phyloP scores from a whole-genome alignment of 2,888 invertebrate species.

The Dinocampus coccinellae region DNA sequence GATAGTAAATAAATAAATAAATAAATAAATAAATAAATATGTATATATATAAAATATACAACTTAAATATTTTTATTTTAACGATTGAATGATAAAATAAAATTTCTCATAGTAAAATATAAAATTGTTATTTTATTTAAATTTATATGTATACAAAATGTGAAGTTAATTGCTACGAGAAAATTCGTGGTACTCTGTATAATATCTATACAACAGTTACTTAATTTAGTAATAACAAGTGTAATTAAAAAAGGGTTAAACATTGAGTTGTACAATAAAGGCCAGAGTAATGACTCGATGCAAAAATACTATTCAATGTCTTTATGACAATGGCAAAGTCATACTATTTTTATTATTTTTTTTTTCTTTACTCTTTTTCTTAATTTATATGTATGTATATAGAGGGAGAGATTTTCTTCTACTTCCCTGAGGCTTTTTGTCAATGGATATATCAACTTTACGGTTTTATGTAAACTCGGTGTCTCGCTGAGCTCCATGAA shows the following conservation, averaged over 20 bases:
- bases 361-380: slow-evolving; percentile 35
- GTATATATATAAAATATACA: too few species aligned
- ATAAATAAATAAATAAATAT: too few species aligned
- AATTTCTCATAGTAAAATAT: background rate
- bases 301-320: slow-evolving; percentile 62
- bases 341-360: background rate
- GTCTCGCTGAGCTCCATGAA: slow-evolving; percentile 44
- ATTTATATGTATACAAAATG: background rate
- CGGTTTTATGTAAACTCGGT: slow-evolving; percentile 69
- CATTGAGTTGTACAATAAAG: slow-evolving; percentile 63
- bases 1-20: background rate
- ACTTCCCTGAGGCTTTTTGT: slow-evolving; percentile 47
- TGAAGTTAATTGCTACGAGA: slow-evolving; percentile 7
- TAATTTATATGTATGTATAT: slow-evolving; percentile 12
- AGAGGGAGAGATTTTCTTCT: slow-evolving; percentile 23
- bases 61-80: background rate
- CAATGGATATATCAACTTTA: slow-evolving; percentile 62
- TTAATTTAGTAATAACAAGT: slow-evolving; percentile 39
- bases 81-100: background rate
- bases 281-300: slow-evolving; percentile 62
- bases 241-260: slow-evolving; percentile 44
- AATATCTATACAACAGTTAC: slow-evolving; percentile 26
- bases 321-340: slow-evolving; percentile 50
- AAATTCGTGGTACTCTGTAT: slow-evolving; percentile 16
- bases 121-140: background rate